These are phyloP conservation scores for Ephestia elutella DNA, from an alignment of 1,140 invertebrate species.

Conservation along the genomic window DNA sequence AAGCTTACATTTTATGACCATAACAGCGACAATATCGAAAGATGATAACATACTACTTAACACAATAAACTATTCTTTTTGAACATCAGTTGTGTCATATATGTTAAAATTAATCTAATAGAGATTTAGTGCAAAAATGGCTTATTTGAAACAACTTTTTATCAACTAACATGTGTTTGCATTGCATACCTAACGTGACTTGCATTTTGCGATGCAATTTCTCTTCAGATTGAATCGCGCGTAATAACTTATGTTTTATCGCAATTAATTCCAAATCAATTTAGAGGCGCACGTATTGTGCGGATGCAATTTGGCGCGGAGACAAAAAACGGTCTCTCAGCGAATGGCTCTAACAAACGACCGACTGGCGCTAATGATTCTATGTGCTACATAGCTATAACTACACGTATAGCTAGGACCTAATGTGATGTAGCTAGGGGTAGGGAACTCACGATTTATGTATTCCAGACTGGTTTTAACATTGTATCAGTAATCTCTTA, in stretches of 20 bases:
- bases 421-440: constrained; percentile 3
- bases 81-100: too few species aligned
- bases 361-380: constrained; percentile 66
- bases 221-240: background rate
- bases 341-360: constrained; percentile 69
- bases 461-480: too few species aligned
- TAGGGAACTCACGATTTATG: background rate
- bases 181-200: background rate
- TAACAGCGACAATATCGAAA: too few species aligned
- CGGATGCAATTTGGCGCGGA: constrained; percentile 67
- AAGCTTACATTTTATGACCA: too few species aligned
- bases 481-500: too few species aligned
- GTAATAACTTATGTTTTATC: constrained; percentile 24
- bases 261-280: constrained; percentile 70
- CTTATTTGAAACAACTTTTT: background rate
- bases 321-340: constrained; percentile 69
- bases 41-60: too few species aligned
- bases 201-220: background rate
- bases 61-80: too few species aligned
- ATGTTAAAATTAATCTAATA: too few species aligned
- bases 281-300: constrained; percentile 62
- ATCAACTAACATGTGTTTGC: background rate
- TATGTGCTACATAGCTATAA: constrained; percentile 36
- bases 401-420: constrained; percentile 22
- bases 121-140: too few species aligned